A percentile compares a stretch with the other conserved stretches of the same genome.
Conservation (phyloP, 2,797 vertebrate genomes). For the Momotus momota region DNA sequence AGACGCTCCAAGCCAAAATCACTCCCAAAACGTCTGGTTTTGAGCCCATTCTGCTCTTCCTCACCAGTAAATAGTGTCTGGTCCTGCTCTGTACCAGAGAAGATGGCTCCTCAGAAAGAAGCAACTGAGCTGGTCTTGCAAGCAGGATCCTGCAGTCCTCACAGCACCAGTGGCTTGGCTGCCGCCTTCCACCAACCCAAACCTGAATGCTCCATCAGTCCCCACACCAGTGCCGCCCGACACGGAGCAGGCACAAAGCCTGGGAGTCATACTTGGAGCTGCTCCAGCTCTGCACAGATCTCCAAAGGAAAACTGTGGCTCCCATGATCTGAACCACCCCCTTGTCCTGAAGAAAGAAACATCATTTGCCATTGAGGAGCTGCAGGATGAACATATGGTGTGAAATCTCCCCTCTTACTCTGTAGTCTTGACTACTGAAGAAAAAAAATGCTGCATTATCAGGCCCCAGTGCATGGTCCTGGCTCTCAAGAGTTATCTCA, state of each 20-base stretch:
- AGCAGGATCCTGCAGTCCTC: not conserved
- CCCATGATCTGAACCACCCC: not conserved
- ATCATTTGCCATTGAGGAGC: not conserved
- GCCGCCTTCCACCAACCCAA: not conserved
- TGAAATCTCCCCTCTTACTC: not conserved
- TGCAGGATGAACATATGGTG: not conserved
- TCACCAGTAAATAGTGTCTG: not conserved
- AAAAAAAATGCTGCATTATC: not conserved
- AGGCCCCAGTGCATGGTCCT: fast-evolving
- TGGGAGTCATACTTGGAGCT: not conserved
- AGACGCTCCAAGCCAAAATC: not conserved
- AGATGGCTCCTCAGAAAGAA: not conserved
- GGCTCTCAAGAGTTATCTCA: not conserved
- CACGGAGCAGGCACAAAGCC: not conserved
- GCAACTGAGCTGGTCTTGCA: not conserved
- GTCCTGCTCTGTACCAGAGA: not conserved
- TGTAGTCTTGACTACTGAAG: not conserved
- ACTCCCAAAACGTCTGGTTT: not conserved
- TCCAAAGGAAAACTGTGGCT: not conserved
- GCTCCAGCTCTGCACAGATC: not conserved
- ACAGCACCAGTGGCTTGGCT: not conserved
- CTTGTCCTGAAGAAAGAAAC: not conserved
- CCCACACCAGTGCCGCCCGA: not conserved
- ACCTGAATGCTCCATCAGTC: not conserved
- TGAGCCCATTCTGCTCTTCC: not conserved